Conservation (phyloP, 2,797 vertebrate species). For the Gambelia wislizenii region DNA sequence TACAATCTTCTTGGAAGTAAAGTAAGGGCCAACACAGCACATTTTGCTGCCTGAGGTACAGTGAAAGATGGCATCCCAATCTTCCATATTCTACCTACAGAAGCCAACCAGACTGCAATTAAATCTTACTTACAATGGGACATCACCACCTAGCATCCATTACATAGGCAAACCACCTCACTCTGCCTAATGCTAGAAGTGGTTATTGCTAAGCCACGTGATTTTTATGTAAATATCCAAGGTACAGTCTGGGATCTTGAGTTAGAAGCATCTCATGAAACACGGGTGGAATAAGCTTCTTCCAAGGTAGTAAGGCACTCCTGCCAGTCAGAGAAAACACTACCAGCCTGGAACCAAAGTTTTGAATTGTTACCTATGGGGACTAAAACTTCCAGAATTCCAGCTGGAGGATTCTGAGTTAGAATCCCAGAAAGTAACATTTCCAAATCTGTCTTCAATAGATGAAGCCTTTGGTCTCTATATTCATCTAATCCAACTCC, state of each 20-base stretch:
- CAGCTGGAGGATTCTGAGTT: too few species aligned
- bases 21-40: background rate
- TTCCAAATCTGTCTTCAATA: too few species aligned
- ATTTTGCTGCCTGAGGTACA: background rate
- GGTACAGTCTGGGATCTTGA: background rate
- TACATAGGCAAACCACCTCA: background rate
- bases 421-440: too few species aligned
- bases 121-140: too few species aligned
- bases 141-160: background rate
- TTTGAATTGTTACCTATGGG: too few species aligned
- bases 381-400: too few species aligned
- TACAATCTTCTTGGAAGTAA: background rate
- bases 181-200: background rate
- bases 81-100: background rate
- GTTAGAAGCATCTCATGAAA: background rate
- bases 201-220: background rate
- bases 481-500: background rate
- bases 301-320: too few species aligned
- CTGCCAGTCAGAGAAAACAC: background rate
- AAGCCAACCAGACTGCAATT: background rate
- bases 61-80: too few species aligned
- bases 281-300: background rate
- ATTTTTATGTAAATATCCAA: background rate
- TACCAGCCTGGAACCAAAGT: too few species aligned
- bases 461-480: background rate